phyloP scores from a whole-genome alignment of 2,113 vertebrate genomes.

The Cettia cetti region DNA sequence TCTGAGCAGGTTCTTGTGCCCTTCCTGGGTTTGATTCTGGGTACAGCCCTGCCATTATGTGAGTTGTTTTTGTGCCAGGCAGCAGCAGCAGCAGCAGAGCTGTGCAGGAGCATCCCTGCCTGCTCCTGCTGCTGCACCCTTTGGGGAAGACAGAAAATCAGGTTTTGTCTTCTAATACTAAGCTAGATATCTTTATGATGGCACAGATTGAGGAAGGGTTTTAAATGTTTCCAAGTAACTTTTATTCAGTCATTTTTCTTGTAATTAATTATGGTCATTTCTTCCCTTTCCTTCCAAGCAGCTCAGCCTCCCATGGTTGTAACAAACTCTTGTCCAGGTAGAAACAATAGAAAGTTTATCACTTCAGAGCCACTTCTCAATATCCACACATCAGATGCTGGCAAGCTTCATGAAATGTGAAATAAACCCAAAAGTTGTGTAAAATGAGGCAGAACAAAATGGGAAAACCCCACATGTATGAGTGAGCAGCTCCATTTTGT shows the following conservation, averaged over 20 bases:
- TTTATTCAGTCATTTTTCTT: not conserved
- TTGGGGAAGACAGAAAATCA: not conserved
- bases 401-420: not conserved
- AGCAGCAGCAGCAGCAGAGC: not conserved
- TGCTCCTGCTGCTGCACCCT: not conserved
- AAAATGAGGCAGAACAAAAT: not conserved
- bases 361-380: not conserved
- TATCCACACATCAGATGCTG: not conserved
- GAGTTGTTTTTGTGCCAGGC: not conserved
- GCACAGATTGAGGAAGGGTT: not conserved
- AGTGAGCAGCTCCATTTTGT: not conserved
- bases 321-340: not conserved
- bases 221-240: not conserved
- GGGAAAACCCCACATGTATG: accelerated
- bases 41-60: not conserved
- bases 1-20: not conserved
- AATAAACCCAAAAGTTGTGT: not conserved
- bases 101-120: not conserved
- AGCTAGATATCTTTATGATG: not conserved
- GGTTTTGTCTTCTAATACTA: not conserved
- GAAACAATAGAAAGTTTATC: not conserved
- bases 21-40: not conserved
- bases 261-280: not conserved
- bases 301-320: not conserved
- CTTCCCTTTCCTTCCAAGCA: not conserved